Evolutionary conservation across 2,113 vertebrate genomes (phyloP).

Genomic region (Erythrocercus mccallii): DNA sequence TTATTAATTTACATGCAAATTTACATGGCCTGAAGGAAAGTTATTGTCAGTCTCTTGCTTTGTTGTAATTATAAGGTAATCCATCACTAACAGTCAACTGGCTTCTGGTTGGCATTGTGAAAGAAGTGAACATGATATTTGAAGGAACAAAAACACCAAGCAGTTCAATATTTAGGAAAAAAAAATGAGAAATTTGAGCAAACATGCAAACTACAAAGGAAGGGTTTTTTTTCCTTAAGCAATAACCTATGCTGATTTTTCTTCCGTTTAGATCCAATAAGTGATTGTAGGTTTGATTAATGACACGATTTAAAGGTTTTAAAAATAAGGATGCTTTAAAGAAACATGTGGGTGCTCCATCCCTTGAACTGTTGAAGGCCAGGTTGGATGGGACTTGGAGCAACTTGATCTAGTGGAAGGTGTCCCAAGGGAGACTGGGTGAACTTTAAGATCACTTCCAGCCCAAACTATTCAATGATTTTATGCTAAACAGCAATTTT

Average conservation of each 20-base stretch:
- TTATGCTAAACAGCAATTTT: not conserved
- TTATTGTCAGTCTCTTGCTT: not conserved
- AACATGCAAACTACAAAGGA: not conserved
- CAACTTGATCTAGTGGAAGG: not conserved
- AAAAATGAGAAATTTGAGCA: not conserved
- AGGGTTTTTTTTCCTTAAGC: not conserved
- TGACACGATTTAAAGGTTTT: not conserved
- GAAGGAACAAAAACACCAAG: not conserved
- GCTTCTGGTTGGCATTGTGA: not conserved
- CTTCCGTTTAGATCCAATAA: not conserved
- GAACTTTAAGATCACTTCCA: not conserved
- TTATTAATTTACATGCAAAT: conserved; percentile 12
- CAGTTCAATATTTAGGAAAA: not conserved
- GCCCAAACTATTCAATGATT: not conserved
- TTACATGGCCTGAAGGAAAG: not conserved
- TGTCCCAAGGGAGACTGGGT: not conserved
- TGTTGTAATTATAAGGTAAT: not conserved
- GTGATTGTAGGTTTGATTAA: not conserved
- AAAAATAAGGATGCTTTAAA: not conserved
- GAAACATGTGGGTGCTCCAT: not conserved
- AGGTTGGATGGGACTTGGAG: not conserved
- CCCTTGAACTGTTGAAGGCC: not conserved
- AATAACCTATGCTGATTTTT: not conserved
- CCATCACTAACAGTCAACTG: not conserved
- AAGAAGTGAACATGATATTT: not conserved